Conservation (phyloP, 2,888 invertebrate genomes). For the Microdon myrmicae region DNA sequence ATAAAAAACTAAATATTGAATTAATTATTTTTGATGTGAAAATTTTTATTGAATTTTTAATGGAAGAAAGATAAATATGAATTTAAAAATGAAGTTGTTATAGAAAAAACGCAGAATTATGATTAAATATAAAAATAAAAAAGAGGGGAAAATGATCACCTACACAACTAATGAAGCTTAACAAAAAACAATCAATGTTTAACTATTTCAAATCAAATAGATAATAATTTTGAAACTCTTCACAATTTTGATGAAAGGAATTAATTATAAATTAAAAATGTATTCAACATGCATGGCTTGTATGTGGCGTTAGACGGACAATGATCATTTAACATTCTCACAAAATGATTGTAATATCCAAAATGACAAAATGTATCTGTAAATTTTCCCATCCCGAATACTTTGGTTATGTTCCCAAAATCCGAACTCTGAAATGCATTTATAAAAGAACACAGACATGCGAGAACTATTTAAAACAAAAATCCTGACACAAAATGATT, state of each 20-base stretch:
- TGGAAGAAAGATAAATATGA: constrained; percentile 28
- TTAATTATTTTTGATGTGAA: constrained; percentile 58
- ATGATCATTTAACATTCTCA: constrained; percentile 11
- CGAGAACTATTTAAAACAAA: constrained; percentile 6
- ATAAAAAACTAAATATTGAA: constrained; percentile 9
- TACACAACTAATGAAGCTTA: constrained; percentile 52
- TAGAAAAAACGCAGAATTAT: background rate
- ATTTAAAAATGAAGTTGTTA: constrained; percentile 28
- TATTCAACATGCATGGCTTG: too few species aligned
- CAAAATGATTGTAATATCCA: background rate
- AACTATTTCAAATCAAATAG: constrained; percentile 42
- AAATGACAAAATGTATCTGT: too few species aligned
- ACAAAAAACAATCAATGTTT: constrained; percentile 46
- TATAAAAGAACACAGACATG: background rate
- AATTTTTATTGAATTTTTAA: constrained; percentile 53
- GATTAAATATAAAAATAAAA: constrained; percentile 9
- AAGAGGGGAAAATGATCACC: too few species aligned
- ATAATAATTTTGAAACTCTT: constrained; percentile 32
- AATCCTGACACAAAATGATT: constrained; percentile 17
- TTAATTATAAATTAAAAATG: constrained; percentile 5
- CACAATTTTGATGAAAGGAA: constrained; percentile 17
- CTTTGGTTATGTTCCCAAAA: too few species aligned
- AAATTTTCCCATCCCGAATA: too few species aligned
- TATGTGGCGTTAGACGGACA: constrained; percentile 5
- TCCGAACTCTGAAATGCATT: too few species aligned